phyloP scores from a whole-genome alignment of 2,113 vertebrate genomes.

The Myiagra hebetior region DNA sequence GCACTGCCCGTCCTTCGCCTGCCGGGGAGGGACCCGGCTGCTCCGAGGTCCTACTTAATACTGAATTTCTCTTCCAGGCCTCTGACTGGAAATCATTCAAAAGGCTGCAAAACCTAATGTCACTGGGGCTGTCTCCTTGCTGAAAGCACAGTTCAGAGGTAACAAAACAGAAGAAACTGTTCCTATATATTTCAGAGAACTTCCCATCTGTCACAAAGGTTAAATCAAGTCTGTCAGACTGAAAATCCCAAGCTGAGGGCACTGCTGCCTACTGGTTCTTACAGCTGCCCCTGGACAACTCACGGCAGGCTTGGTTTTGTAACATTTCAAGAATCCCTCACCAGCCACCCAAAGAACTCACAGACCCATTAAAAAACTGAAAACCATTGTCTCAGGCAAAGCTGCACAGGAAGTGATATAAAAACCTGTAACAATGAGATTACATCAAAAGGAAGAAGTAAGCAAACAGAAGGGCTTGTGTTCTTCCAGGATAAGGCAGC shows the following conservation, averaged over 20 bases:
- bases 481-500: background rate
- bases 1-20: background rate
- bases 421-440: background rate
- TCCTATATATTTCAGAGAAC: background rate
- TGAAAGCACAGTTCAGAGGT: background rate
- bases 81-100: background rate
- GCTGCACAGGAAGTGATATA: background rate
- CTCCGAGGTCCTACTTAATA: background rate
- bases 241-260: background rate
- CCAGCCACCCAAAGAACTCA: background rate
- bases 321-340: background rate
- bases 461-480: background rate
- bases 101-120: background rate
- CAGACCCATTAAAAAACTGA: background rate
- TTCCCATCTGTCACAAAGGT: background rate
- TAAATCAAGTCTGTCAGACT: background rate
- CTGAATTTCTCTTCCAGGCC: rapidly evolving
- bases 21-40: background rate
- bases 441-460: background rate
- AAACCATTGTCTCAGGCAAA: background rate
- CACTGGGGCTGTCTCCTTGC: background rate
- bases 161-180: background rate
- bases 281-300: background rate
- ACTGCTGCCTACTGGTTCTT: background rate
- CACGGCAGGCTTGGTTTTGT: rapidly evolving